These are phyloP conservation scores for Ornithoptera priamus DNA, from an alignment of 2,888 invertebrate genomes.

Conservation along the genomic window DNA sequence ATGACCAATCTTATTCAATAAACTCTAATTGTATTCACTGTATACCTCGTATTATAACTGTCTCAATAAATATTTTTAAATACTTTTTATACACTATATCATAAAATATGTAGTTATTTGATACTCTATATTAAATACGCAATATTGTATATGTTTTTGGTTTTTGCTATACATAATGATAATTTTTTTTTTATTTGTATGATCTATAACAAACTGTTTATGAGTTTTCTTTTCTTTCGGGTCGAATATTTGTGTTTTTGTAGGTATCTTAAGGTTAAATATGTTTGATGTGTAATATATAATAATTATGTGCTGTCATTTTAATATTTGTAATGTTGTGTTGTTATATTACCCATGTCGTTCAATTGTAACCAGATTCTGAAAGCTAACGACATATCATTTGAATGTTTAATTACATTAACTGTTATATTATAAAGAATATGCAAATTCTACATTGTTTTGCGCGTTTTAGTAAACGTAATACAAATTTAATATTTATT, in stretches of 20 bases:
- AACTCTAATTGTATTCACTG: conserved; percentile 13
- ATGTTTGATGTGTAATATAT: background rate
- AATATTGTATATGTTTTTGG: conserved; percentile 5
- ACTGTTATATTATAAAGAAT: conserved; percentile 6
- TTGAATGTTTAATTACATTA: conserved; percentile 12
- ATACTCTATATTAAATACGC: conserved; percentile 22
- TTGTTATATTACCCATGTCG: conserved; percentile 11
- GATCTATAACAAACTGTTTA: too few species aligned
- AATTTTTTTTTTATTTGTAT: background rate
- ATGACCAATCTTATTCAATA: conserved; percentile 24
- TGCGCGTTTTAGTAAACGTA: conserved; percentile 6
- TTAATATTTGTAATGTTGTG: conserved; percentile 6
- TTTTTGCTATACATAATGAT: background rate
- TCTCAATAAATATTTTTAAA: conserved; percentile 15
- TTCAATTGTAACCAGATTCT: conserved; percentile 1
- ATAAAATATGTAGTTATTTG: conserved; percentile 23
- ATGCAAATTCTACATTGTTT: conserved; percentile 7
- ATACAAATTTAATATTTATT: too few species aligned
- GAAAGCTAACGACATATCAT: conserved; percentile 9
- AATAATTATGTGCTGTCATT: background rate
- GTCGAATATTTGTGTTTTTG: too few species aligned
- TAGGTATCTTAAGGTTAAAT: too few species aligned
- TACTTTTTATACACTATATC: conserved; percentile 25
- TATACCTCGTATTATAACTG: conserved; percentile 25
- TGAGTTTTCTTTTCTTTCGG: too few species aligned